Evolutionary conservation across 2,113 vertebrate species (phyloP).

Genomic region (Isichthys henryi): DNA sequence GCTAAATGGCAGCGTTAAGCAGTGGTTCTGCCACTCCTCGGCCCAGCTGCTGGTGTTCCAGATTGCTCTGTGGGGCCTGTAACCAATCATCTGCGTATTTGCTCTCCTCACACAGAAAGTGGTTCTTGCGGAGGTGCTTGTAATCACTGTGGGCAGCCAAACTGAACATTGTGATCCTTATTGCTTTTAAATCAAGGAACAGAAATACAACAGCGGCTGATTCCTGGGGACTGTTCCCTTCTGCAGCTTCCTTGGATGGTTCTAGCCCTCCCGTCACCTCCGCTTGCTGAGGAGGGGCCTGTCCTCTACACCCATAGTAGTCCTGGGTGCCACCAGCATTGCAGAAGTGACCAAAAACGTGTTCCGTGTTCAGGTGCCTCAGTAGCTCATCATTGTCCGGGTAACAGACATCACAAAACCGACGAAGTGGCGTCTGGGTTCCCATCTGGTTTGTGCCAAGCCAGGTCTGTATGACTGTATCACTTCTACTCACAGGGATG

Average conservation of each 20-base stretch:
- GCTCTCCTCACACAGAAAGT: background rate
- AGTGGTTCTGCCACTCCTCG: too few species aligned
- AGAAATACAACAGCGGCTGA: background rate
- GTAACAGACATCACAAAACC: background rate
- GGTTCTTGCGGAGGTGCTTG: background rate
- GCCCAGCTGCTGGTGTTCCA: background rate
- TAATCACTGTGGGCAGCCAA: background rate
- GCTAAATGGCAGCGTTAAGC: background rate
- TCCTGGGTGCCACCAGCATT: background rate
- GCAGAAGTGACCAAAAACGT: background rate
- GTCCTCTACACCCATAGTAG: background rate
- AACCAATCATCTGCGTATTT: background rate
- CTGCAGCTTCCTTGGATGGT: background rate
- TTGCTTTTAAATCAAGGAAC: background rate
- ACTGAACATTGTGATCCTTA: background rate
- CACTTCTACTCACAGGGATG: background rate
- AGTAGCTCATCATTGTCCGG: background rate
- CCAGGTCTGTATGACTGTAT: background rate
- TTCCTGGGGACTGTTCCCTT: background rate
- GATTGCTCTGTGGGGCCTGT: background rate
- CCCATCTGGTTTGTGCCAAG: background rate
- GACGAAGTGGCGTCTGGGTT: background rate
- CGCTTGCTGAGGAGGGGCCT: background rate
- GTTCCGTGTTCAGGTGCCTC: background rate
- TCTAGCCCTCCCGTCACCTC: background rate